A percentile compares a stretch with the other conserved stretches of the same genome.
Evolutionary conservation across 2,113 vertebrate genomes (phyloP).

Genomic region (Astur gentilis): DNA sequence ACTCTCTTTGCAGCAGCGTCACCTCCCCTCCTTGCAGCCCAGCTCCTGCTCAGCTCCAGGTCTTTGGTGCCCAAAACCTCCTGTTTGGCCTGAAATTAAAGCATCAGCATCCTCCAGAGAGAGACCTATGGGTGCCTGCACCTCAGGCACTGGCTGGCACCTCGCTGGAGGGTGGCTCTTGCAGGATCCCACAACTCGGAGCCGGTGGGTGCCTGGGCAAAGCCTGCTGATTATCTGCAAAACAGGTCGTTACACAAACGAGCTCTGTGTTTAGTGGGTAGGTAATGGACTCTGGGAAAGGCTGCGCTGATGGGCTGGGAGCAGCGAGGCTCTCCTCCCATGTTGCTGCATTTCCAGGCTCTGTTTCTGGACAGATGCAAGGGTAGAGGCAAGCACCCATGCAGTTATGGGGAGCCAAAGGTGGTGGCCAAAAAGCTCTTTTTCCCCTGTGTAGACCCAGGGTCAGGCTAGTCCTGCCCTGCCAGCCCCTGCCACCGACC

Average conservation of each 20-base stretch:
- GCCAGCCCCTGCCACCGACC: too few species aligned
- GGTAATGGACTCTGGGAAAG: neutral
- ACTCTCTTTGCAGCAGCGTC: neutral
- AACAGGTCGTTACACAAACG: neutral
- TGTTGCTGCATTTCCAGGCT: neutral
- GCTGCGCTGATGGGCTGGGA: neutral
- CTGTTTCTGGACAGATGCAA: neutral
- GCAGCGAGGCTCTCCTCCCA: neutral
- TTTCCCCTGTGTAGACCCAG: neutral
- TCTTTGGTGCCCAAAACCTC: neutral
- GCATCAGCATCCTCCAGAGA: accelerated
- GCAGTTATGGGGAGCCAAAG: neutral
- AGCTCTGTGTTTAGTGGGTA: neutral
- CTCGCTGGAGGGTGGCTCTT: neutral
- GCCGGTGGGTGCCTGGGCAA: neutral
- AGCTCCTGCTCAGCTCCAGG: neutral
- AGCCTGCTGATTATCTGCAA: neutral
- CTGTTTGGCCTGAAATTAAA: too few species aligned
- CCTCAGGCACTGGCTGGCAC: neutral
- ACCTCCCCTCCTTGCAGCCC: neutral
- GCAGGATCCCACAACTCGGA: neutral
- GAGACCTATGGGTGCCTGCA: accelerated
- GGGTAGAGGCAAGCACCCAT: neutral
- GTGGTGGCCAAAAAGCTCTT: neutral
- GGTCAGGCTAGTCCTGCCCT: neutral